phyloP scores from a whole-genome alignment of 1,140 invertebrate species.

The Ridgeia piscesae region DNA sequence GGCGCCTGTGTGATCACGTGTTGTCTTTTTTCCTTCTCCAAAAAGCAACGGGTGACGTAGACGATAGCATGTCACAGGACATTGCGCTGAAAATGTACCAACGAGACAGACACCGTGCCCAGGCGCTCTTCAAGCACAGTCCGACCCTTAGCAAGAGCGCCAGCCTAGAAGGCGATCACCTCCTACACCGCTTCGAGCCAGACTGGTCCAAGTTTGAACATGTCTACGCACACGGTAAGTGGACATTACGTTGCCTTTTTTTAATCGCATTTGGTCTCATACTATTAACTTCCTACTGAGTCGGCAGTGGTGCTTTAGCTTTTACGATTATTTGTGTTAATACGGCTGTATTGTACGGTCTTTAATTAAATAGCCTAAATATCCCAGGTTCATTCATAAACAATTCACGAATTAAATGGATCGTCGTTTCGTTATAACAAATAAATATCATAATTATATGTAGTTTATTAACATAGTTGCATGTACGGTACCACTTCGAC shows the following conservation, averaged over 20 bases:
- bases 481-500: too few relatives aligned
- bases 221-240: constrained; percentile 22
- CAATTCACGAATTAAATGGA: too few relatives aligned
- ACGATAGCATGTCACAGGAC: neutral
- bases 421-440: too few relatives aligned
- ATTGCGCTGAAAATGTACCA: neutral
- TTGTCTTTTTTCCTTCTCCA: neutral
- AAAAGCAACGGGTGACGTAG: neutral
- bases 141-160: constrained; percentile 1
- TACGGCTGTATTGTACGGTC: too few relatives aligned
- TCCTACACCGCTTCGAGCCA: constrained; percentile 15
- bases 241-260: neutral
- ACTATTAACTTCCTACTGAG: too few relatives aligned
- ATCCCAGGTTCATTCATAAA: too few relatives aligned
- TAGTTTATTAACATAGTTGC: too few relatives aligned
- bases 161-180: neutral
- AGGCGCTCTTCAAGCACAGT: constrained; percentile 8
- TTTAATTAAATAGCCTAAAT: too few relatives aligned
- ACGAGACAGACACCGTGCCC: constrained; percentile 9
- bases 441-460: too few relatives aligned
- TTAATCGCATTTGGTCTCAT: too few relatives aligned
- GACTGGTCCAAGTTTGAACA: constrained; percentile 29
- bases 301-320: too few relatives aligned
- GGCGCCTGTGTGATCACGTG: neutral
- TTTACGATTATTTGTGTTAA: too few relatives aligned